Conservation (phyloP, 2,797 vertebrate genomes). For the Sarcophilus harrisii region DNA sequence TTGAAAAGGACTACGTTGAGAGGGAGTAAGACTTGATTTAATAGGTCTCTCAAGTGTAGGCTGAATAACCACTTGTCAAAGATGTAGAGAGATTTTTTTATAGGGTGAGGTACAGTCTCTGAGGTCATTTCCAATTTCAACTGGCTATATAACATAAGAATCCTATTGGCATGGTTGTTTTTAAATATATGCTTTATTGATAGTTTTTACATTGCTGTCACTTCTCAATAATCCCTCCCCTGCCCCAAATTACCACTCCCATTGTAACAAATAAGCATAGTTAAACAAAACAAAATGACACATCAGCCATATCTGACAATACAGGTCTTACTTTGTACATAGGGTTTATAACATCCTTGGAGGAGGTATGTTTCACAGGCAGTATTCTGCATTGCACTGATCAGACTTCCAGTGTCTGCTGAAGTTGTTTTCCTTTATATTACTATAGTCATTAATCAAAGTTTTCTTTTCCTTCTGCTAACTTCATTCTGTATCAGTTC, state of each 20-base stretch:
- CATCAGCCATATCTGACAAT: background rate
- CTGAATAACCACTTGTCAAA: background rate
- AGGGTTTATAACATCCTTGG: background rate
- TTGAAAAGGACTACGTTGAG: background rate
- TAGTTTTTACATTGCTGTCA: background rate
- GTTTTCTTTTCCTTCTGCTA: background rate
- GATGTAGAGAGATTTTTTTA: slow-evolving; percentile 18
- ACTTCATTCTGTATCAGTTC: background rate
- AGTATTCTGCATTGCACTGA: background rate
- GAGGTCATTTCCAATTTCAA: background rate
- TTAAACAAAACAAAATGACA: background rate
- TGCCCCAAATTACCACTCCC: background rate
- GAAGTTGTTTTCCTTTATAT: background rate
- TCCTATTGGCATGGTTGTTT: background rate
- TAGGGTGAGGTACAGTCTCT: background rate
- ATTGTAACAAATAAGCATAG: background rate
- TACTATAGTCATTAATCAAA: background rate
- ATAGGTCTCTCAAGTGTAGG: background rate
- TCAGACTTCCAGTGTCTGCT: background rate
- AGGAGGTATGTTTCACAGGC: background rate
- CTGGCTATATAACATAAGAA: background rate
- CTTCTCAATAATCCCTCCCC: background rate
- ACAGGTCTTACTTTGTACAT: background rate
- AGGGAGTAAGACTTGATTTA: background rate
- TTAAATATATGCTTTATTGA: background rate